A percentile compares a stretch with the other conserved stretches of the same genome.
Conservation (phyloP, 2,113 vertebrate genomes). For the Rhabdornis inornatus region DNA sequence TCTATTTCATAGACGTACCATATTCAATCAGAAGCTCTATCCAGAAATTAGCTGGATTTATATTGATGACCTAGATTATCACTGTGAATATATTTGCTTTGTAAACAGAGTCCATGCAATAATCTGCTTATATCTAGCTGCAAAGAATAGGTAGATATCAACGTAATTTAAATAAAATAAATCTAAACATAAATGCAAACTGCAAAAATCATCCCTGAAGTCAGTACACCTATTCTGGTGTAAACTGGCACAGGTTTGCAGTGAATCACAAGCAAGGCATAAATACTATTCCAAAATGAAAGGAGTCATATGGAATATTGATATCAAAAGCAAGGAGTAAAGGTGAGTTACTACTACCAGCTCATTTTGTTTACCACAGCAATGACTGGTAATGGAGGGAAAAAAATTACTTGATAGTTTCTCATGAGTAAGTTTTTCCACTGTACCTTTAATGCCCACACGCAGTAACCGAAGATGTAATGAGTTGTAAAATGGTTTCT, state of each 20-base stretch:
- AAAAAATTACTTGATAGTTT: constrained; percentile 21
- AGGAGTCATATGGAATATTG: neutral
- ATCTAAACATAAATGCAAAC: neutral
- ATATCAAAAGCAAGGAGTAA: neutral
- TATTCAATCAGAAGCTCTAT: neutral
- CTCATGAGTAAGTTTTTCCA: constrained; percentile 4
- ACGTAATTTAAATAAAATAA: neutral
- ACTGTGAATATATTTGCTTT: constrained; percentile 13
- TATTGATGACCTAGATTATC: constrained; percentile 20
- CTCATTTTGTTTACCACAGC: neutral
- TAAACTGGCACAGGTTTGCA: neutral
- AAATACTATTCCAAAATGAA: neutral
- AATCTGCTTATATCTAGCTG: constrained; percentile 11
- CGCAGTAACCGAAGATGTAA: neutral
- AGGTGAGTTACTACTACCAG: constrained; percentile 29
- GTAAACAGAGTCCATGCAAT: neutral
- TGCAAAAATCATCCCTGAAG: neutral
- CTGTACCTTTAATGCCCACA: neutral
- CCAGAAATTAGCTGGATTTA: constrained; percentile 22
- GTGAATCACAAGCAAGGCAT: neutral
- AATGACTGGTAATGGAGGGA: neutral
- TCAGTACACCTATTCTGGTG: neutral
- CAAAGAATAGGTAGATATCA: neutral
- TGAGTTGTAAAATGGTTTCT: constrained; percentile 10
- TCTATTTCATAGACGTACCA: neutral